These are phyloP conservation scores for Zaprionus tsacasi DNA, from an alignment of 1,140 invertebrate genomes.

Conservation along the genomic window DNA sequence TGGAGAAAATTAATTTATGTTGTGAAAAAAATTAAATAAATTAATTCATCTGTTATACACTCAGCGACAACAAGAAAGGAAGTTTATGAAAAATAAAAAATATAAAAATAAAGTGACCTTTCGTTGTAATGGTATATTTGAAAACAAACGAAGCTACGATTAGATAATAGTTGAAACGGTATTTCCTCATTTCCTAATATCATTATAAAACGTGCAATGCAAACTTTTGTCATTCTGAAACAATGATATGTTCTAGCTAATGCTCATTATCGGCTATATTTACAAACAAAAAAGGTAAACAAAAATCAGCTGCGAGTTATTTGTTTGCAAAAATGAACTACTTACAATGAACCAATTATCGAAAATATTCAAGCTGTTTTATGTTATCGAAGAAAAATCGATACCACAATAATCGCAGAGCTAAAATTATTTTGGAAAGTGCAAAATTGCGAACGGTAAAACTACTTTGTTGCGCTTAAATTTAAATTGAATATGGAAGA, in stretches of 20 bases:
- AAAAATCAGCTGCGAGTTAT: conserved; percentile 34
- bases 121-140: neutral
- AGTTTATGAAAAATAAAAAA: neutral
- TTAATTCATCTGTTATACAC: neutral
- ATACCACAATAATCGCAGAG: conserved; percentile 30
- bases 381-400: conserved; percentile 20
- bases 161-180: neutral
- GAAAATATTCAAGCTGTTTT: neutral
- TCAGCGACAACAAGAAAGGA: too few species aligned
- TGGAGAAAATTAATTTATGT: neutral
- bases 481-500: conserved; percentile 21
- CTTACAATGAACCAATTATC: conserved; percentile 29
- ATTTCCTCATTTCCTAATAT: neutral
- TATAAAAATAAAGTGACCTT: too few species aligned
- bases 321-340: conserved; percentile 2
- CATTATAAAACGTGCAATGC: neutral
- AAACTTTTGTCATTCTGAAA: neutral
- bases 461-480: conserved; percentile 16
- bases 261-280: neutral
- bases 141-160: neutral
- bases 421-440: conserved; percentile 46
- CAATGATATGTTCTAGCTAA: neutral
- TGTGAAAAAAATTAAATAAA: neutral
- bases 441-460: conserved; percentile 43
- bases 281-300: conserved; percentile 38